Base-by-base conservation (phyloP, 2,888 invertebrate species). In the Agrotis puta region DNA sequence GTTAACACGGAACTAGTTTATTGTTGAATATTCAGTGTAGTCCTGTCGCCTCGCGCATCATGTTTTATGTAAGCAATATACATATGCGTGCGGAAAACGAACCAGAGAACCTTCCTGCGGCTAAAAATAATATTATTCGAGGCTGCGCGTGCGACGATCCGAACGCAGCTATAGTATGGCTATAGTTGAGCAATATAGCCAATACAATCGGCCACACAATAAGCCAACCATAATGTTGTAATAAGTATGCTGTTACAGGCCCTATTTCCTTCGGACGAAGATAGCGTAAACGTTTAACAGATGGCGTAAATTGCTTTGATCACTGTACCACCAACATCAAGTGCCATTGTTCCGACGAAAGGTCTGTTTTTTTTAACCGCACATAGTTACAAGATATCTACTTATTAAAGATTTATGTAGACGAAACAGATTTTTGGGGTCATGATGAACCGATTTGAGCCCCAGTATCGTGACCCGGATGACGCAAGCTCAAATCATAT, bases 51-150 rank as follows among this genome's bases (percentile, higher is more conserved):
- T 81, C 71, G 84, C 87, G 86, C 88, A 90, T 91, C 87, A 90
- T 90, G 89, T 90, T 90, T 90, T 87, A 90, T 91, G 86, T 88
- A 90, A 88, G 84, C 83, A 76, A 79, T 83, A 84, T 82, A 84
- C 47, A 81, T 66, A 77, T 80, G 71, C 85, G 90, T 89, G 90
- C 94, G 94, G 95, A 94, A 94, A 94, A 92, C 90, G 89, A 69
- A 88, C 89, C 90, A 86, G 87, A 86, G 91, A 93, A 94, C 94
- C 94, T 95, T 94, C 94, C 93, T 92, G 91, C 85, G 85, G 92
- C 94, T 95, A 94, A 95, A 95, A 94, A 94, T 94, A 92, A 91
- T 92, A 90, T 91, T 91, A 83, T 89, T 90, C 94, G 94, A 95
- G 95, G 95, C 90, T 95, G 92, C 92, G 93, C 93, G 93, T 91